Conservation (phyloP, 2,797 vertebrate genomes). For the Hoplostethus mediterraneus region DNA sequence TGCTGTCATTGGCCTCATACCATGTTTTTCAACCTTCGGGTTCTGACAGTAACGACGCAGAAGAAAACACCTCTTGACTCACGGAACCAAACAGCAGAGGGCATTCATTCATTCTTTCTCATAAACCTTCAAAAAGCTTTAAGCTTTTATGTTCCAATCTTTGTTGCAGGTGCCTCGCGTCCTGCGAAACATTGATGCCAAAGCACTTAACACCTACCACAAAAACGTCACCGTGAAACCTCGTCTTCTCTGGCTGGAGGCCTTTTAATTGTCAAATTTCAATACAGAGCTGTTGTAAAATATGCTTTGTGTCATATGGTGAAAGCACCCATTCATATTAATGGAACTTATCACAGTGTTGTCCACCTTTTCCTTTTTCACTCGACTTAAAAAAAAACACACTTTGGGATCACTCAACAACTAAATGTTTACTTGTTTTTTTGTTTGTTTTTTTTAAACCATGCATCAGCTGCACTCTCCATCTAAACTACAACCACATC, state of each 20-base stretch:
- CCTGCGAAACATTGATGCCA: slow-evolving; percentile 2
- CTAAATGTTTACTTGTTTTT: slow-evolving; percentile 34
- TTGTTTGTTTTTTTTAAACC: slow-evolving; percentile 35
- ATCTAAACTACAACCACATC: slow-evolving; percentile 59
- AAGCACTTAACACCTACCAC: slow-evolving; percentile 17
- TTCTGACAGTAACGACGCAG: background rate
- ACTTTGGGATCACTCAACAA: slow-evolving; percentile 24
- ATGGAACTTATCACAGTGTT: slow-evolving; percentile 1
- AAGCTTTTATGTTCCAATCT: slow-evolving; percentile 8
- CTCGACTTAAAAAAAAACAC: slow-evolving; percentile 12
- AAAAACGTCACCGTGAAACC: slow-evolving; percentile 5
- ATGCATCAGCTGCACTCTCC: slow-evolving; percentile 51
- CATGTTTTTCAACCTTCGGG: slow-evolving; percentile 3
- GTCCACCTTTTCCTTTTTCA: slow-evolving; percentile 9
- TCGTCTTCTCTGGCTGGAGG: background rate
- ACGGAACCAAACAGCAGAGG: slow-evolving; percentile 5
- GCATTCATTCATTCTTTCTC: slow-evolving; percentile 8
- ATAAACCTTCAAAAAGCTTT: slow-evolving; percentile 15
- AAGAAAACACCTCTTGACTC: slow-evolving; percentile 3
- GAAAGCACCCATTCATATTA: slow-evolving; percentile 11
- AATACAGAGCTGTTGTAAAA: background rate
- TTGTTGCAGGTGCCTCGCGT: slow-evolving; percentile 8
- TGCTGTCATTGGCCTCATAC: slow-evolving; percentile 7
- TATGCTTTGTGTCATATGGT: slow-evolving; percentile 1
- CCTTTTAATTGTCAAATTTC: slow-evolving; percentile 1